A percentile compares a stretch with the other conserved stretches of the same genome.
phyloP scores from a whole-genome alignment of 23 tunicate species.

The Halocynthia aurantium region DNA sequence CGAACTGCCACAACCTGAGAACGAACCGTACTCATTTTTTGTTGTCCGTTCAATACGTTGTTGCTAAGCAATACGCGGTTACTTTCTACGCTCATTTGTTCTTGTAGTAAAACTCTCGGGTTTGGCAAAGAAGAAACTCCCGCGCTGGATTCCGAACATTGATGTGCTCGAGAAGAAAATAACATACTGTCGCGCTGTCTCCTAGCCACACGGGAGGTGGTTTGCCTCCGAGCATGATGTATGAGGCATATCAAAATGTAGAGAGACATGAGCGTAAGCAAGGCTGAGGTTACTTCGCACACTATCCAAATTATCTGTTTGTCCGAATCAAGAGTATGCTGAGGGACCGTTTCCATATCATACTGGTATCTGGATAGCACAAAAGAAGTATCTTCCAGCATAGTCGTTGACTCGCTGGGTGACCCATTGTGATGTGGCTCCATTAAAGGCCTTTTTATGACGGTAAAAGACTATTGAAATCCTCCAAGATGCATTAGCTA shows the following conservation, averaged over 20 bases:
- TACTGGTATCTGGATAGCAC: too few species aligned
- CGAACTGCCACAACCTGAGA: background rate
- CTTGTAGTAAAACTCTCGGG: background rate
- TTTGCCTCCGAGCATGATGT: constrained; percentile 8
- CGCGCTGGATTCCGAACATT: too few species aligned
- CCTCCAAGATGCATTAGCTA: too few species aligned
- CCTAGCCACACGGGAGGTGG: background rate
- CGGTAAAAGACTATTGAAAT: too few species aligned
- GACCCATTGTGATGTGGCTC: too few species aligned
- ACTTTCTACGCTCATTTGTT: constrained; percentile 24
- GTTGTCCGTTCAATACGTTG: background rate
- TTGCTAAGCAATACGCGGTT: background rate
- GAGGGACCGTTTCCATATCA: too few species aligned
- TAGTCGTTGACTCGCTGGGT: too few species aligned
- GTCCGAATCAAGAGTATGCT: too few species aligned
- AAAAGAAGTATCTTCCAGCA: too few species aligned
- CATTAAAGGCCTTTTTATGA: too few species aligned
- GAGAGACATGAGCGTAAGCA: constrained; percentile 3
- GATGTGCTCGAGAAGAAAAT: background rate
- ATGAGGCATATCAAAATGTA: constrained; percentile 3
- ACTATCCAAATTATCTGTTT: constrained; percentile 2
- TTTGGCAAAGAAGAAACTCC: too few species aligned
- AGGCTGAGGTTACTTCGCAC: constrained; percentile 11
- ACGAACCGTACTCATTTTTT: background rate
- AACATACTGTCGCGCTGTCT: background rate